These are phyloP conservation scores for Patella vulgata DNA, from an alignment of 1,140 invertebrate genomes.

Conservation along the genomic window DNA sequence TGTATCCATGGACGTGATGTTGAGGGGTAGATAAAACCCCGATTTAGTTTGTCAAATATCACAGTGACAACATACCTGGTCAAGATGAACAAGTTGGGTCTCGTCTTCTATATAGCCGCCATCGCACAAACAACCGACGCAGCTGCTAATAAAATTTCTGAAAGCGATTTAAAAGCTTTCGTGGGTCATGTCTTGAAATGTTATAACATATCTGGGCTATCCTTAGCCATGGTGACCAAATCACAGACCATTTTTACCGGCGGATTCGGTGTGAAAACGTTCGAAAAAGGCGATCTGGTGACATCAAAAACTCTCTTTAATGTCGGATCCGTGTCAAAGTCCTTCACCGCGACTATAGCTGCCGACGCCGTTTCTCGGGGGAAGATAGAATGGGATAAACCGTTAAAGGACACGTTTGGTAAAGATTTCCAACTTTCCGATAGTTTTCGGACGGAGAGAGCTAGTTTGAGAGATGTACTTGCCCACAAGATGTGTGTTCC, in stretches of 20 bases:
- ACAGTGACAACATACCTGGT: too few relatives aligned
- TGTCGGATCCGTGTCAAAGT: constrained; percentile 6
- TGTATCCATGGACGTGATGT: too few relatives aligned
- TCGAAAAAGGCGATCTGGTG: background rate
- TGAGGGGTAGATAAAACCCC: too few relatives aligned
- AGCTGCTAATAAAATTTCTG: background rate
- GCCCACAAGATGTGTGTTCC: constrained; percentile 15
- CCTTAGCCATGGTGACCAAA: constrained; percentile 5
- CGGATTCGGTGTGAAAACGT: constrained; percentile 5
- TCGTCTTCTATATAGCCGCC: too few relatives aligned
- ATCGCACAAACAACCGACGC: background rate
- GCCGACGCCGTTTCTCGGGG: constrained; percentile 17
- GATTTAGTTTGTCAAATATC: too few relatives aligned
- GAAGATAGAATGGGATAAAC: constrained; percentile 68
- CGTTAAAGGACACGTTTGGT: constrained; percentile 6
- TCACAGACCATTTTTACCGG: background rate
- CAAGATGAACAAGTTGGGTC: too few relatives aligned
- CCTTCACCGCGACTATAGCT: constrained; percentile 12
- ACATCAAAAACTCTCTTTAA: constrained; percentile 5
- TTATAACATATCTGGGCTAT: constrained; percentile 3
- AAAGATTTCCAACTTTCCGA: constrained; percentile 8
- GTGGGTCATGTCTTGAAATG: constrained; percentile 1
- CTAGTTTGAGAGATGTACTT: constrained; percentile 7
- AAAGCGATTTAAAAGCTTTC: background rate
- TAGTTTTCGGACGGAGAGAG: constrained; percentile 2